These are phyloP conservation scores for Hyperopisus bebe DNA, from an alignment of 2,113 vertebrate species.

Conservation along the genomic window DNA sequence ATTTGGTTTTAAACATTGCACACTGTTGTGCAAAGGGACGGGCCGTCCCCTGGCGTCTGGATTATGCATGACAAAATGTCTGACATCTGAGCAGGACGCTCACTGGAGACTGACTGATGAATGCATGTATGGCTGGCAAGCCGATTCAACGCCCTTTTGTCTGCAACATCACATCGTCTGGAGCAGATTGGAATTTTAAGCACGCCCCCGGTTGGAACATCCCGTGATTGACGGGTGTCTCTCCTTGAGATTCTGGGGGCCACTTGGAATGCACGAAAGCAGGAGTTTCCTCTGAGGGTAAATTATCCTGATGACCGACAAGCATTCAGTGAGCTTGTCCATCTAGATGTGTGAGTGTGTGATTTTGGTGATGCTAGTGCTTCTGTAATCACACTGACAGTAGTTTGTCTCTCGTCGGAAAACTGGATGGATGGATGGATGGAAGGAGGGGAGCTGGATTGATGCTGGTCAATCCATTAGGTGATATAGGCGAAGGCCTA, in stretches of 20 bases:
- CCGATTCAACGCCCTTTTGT: conserved; percentile 29
- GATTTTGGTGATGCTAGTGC: neutral
- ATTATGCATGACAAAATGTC: conserved; percentile 25
- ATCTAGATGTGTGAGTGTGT: neutral
- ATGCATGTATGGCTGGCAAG: conserved; percentile 31
- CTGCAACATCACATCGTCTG: conserved; percentile 11
- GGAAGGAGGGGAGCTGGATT: neutral
- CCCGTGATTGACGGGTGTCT: conserved; percentile 32
- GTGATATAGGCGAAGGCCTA: neutral
- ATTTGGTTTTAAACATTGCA: conserved; percentile 24
- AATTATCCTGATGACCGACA: neutral
- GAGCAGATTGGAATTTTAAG: conserved; percentile 32
- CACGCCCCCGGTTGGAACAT: conserved; percentile 10
- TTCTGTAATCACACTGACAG: neutral
- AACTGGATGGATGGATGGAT: neutral
- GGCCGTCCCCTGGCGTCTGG: neutral
- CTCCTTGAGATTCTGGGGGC: neutral
- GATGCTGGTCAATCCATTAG: neutral
- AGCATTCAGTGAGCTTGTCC: conserved; percentile 6
- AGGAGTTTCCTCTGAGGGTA: neutral
- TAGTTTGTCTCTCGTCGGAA: neutral
- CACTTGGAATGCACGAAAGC: neutral
- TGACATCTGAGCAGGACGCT: conserved; percentile 30
- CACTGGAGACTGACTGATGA: conserved; percentile 26
- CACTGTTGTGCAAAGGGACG: conserved; percentile 6